A percentile compares a stretch with the other conserved stretches of the same genome.
Evolutionary conservation across 2,113 vertebrate genomes (phyloP).

Genomic region (Stigmatopora nigra): DNA sequence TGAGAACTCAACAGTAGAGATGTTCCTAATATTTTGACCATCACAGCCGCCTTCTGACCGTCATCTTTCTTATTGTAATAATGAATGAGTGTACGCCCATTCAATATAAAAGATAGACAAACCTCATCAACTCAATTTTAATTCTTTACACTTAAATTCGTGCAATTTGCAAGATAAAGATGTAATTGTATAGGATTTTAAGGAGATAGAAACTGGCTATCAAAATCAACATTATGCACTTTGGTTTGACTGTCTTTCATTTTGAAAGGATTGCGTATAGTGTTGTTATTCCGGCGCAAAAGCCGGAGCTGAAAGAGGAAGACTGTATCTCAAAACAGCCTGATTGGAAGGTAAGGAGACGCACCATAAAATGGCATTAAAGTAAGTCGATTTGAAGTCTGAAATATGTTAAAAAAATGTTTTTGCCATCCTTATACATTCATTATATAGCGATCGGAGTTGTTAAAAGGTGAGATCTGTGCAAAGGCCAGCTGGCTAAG

Average conservation of each 20-base stretch:
- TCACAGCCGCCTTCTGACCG: neutral
- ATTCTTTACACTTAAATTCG: neutral
- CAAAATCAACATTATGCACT: too few species aligned
- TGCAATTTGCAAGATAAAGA: neutral
- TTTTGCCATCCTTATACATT: accelerated
- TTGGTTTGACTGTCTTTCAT: slow-evolving; percentile 12
- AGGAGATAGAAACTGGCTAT: too few species aligned
- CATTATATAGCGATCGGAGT: neutral
- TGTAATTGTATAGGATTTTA: too few species aligned
- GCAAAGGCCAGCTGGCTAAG: slow-evolving; percentile 14
- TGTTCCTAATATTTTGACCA: too few species aligned
- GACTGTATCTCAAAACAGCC: slow-evolving; percentile 30
- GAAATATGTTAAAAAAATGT: accelerated
- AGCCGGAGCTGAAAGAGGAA: slow-evolving; percentile 32
- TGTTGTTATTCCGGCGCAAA: neutral
- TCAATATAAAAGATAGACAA: neutral
- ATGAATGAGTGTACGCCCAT: neutral
- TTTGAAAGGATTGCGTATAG: neutral
- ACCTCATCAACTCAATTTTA: neutral
- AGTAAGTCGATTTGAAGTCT: accelerated
- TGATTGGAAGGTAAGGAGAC: slow-evolving; percentile 24
- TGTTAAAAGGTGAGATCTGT: neutral
- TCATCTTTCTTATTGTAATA: neutral
- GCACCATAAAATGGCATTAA: neutral
- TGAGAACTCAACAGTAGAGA: too few species aligned